Evolutionary conservation across 2,797 vertebrate species (phyloP).

Genomic region (Manis crassicaudata): DNA sequence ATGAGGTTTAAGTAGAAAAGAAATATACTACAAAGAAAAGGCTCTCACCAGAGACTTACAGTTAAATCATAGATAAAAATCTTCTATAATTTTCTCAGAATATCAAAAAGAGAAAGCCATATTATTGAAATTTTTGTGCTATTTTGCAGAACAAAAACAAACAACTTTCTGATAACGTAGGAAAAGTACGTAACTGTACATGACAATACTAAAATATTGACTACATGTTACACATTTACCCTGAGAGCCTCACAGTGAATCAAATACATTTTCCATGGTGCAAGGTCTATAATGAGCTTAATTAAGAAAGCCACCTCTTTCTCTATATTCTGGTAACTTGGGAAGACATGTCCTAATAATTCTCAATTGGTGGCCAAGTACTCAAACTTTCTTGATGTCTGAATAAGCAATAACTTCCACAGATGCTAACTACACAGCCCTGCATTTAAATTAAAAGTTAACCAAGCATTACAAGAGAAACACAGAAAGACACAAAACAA

Average conservation of each 20-base stretch:
- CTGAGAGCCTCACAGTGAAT: slow-evolving; percentile 32
- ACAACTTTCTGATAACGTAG: slow-evolving; percentile 25
- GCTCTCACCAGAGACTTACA: not conserved
- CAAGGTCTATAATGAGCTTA: not conserved
- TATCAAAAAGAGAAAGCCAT: slow-evolving; percentile 24
- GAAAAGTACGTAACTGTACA: slow-evolving; percentile 16
- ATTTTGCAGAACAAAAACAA: not conserved
- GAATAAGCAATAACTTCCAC: not conserved
- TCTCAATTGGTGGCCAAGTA: slow-evolving; percentile 49
- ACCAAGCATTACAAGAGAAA: slow-evolving; percentile 53
- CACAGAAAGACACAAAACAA: slow-evolving; percentile 17
- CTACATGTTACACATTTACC: not conserved
- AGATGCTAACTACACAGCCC: not conserved
- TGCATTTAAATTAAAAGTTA: slow-evolving; percentile 56
- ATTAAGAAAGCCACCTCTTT: not conserved
- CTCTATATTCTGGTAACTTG: slow-evolving; percentile 15
- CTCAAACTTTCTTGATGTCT: slow-evolving; percentile 27
- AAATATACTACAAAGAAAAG: not conserved
- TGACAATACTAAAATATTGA: slow-evolving; percentile 24
- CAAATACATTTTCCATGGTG: slow-evolving; percentile 34
- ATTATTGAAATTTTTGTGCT: not conserved
- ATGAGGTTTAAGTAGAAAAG: slow-evolving; percentile 6
- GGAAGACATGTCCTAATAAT: slow-evolving; percentile 21
- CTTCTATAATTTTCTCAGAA: slow-evolving; percentile 33
- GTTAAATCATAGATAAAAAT: slow-evolving; percentile 31